Evolutionary conservation across 2,888 invertebrate species (phyloP).

Genomic region (Machimus rusticus): DNA sequence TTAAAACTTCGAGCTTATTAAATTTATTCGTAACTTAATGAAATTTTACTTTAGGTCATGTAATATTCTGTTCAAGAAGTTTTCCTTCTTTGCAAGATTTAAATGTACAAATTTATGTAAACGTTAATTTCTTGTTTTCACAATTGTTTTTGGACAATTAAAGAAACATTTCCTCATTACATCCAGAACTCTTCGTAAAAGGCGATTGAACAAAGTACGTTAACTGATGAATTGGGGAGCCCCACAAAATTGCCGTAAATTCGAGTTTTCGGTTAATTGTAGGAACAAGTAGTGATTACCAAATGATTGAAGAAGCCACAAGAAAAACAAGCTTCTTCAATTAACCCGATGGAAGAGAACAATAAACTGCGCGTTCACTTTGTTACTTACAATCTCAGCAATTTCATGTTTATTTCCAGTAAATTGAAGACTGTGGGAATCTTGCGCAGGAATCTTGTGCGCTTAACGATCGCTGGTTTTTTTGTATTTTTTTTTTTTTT

Average conservation of each 20-base stretch:
- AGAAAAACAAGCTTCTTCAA: background rate
- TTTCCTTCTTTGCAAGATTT: background rate
- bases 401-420: background rate
- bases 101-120: background rate
- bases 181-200: background rate
- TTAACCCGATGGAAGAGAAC: background rate
- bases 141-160: background rate
- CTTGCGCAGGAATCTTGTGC: background rate
- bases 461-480: background rate
- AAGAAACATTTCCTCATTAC: background rate
- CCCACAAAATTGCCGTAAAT: background rate
- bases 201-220: background rate
- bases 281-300: background rate
- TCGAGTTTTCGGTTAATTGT: background rate
- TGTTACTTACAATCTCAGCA: background rate
- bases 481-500: background rate
- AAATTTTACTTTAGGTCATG: no score
- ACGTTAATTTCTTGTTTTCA: background rate
- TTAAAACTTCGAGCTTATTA: background rate
- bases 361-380: background rate
- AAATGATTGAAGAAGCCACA: background rate
- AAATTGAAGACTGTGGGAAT: conserved; percentile 19
- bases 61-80: no score
- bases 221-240: background rate
- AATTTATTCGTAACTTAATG: background rate